Base-by-base conservation (phyloP, 2,113 vertebrate genomes). In the Vanacampus margaritifer region DNA sequence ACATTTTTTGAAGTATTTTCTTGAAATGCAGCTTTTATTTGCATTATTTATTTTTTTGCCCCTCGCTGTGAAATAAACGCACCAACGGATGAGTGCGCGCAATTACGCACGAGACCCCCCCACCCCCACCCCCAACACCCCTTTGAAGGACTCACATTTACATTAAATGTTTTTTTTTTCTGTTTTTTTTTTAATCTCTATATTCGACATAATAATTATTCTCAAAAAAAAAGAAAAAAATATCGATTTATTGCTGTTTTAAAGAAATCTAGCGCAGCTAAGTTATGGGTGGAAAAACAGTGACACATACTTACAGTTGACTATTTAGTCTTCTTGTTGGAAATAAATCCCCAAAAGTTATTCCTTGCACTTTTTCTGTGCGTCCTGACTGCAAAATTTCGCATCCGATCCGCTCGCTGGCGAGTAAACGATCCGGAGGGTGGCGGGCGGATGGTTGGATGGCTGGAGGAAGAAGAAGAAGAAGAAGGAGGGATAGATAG, bases 381-480 rank as follows among this genome's bases (percentile, higher is more conserved):
- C 54, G 26, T 32, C 54, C 32, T 28, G 54, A 32, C 14, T 57
- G 14, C 14, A 57, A 57, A 32, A 17, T 68, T 89, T 87, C 86
- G 84, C 84, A 87, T 86, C 71, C 77, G 64, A 81, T 57, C 14
- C 68, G 53, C 61, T 62, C 41, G 64, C 50, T 67, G 62, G 75
- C 64, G 58, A 63, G 65, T 53, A 67, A 71, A 79, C 51, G 86
- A 88, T 91, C 88, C 90, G 77, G 74, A 72, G 74, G 70, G 57
- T 56, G 72, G 71, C 84, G 35, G 73, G 68, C 59, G 54, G 26
- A 32, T 6, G 54, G 70, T 69, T 35, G 72, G 81, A 78, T 24
- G 81, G 80, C 69, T 68, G 1, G 7, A 17, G 19, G 16, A 57
- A 57, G 71, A 62, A 26, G 58, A 11, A 37, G 35, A 46, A 46